These are phyloP conservation scores for Odontocerum albicorne DNA, from an alignment of 2,888 invertebrate species.

Conservation along the genomic window DNA sequence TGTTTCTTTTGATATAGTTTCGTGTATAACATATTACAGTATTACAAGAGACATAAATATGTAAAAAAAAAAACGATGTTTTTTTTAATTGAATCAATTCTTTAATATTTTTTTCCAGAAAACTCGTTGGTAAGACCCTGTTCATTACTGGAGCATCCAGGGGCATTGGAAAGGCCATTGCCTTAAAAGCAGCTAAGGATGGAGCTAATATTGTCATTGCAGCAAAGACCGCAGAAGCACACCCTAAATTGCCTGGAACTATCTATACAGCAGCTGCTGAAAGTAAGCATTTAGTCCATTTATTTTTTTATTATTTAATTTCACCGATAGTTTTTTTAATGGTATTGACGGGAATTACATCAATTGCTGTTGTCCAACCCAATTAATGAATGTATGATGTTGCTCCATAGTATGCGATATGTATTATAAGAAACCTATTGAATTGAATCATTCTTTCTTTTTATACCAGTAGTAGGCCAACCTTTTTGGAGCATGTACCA, in stretches of 20 bases:
- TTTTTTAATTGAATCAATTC: background rate
- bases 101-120: constrained; percentile 41
- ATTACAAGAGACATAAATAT: no score
- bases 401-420: no score
- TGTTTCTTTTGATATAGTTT: no score
- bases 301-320: no score
- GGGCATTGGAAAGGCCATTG: constrained; percentile 95
- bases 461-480: background rate
- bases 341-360: no score
- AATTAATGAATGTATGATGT: no score
- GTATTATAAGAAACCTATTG: no score
- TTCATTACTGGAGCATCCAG: constrained; percentile 96
- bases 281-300: constrained; percentile 56
- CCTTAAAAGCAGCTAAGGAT: constrained; percentile 88
- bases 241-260: constrained; percentile 90
- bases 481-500: no score
- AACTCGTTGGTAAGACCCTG: constrained; percentile 82
- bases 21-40: no score
- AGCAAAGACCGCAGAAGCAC: constrained; percentile 87
- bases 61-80: no score
- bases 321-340: no score
- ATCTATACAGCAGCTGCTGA: constrained; percentile 90
- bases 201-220: constrained; percentile 91
- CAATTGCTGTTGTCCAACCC: no score
- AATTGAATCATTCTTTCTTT: background rate